Conservation (phyloP, 53 echinoderm and acorn worm species). For the Echinarachnius parma region DNA sequence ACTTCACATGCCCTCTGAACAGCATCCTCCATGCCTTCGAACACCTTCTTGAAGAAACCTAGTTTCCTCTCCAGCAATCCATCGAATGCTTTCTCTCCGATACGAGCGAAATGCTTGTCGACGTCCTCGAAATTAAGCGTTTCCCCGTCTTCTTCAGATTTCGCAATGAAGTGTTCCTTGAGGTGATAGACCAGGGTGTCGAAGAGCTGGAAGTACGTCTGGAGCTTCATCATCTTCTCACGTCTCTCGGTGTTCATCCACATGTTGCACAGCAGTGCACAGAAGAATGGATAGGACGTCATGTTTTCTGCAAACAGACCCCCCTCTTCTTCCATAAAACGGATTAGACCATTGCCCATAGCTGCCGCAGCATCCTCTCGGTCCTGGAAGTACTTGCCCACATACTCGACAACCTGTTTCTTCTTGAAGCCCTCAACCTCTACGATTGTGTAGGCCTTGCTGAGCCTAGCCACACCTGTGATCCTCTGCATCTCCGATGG, state of each 20-base stretch:
- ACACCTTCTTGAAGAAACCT: not conserved
- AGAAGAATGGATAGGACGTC: not conserved
- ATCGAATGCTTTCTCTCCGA: not conserved
- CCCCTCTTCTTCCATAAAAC: not conserved
- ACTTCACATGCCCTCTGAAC: conserved; percentile 1
- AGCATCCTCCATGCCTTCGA: not conserved
- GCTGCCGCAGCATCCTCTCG: not conserved
- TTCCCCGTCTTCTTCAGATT: not conserved
- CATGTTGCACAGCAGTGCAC: conserved; percentile 7
- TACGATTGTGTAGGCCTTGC: conserved; percentile 6
- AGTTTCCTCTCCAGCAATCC: conserved; percentile 2
- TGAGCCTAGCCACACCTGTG: not conserved
- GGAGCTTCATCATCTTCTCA: not conserved
- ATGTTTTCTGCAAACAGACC: conserved; percentile 5
- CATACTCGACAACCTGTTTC: not conserved
- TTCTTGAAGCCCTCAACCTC: conserved; percentile 10
- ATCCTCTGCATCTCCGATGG: conserved; percentile 1
- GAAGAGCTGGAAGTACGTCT: conserved; percentile 12
- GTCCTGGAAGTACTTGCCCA: not conserved
- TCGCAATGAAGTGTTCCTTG: conserved; percentile 6
- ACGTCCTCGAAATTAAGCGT: not conserved
- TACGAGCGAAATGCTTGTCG: conserved; percentile 4
- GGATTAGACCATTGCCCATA: not conserved
- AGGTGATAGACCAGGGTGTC: conserved; percentile 7
- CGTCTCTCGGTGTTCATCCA: conserved; percentile 10